Evolutionary conservation across 2,888 invertebrate species (phyloP), one percentile per base, ranked within the genome.

Genomic region (Ceriagrion tenellum): DNA sequence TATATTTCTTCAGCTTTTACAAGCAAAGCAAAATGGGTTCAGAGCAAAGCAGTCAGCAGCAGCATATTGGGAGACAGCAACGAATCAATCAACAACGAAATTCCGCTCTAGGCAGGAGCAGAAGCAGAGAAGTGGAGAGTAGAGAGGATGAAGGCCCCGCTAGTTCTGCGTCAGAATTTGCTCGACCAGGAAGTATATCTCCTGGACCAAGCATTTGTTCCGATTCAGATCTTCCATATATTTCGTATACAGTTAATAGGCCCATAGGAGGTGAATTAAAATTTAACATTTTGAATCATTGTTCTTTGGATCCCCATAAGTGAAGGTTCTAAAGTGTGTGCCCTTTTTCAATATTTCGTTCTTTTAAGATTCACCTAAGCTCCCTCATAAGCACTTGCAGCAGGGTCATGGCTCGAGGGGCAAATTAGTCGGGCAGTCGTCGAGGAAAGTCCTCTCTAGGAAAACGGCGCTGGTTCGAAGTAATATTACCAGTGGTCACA

Each of bases 201-300:
- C 99, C 99, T 0, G 98, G 99, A 0, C 98, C 99, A 0, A 99
- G 99, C 96, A 98, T 99, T 20, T 99, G 99, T 96, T 98, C 98
- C 0, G 99, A 99, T 96, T 98, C 98, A 0, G 99, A 99, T 96
- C 97, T 99, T 95, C 99, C 99, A 0, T 99, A 99, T 96, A 98
- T 99, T 96, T 99, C 99, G 0, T 99, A 99, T 96, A 99, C 99
- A 0, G 98, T 98, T 0, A 99, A 98, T 96, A 97, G 99, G 95
- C 99, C 99, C 20, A 99, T 99, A 95, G 99, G 99, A 96, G 98
- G 98, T 98, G 96, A 59, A 30, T 63, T 23, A 16, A 16, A 55
- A 90, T 1, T 47, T 16, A 40, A 20, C 3, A 89, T 23, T 47
- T n/a, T 55, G 8, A 26, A n/a, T 40, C 40, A 10, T n/a, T 30